Conservation (phyloP, 1,140 invertebrate species). For the Rhyzopertha dominica region DNA sequence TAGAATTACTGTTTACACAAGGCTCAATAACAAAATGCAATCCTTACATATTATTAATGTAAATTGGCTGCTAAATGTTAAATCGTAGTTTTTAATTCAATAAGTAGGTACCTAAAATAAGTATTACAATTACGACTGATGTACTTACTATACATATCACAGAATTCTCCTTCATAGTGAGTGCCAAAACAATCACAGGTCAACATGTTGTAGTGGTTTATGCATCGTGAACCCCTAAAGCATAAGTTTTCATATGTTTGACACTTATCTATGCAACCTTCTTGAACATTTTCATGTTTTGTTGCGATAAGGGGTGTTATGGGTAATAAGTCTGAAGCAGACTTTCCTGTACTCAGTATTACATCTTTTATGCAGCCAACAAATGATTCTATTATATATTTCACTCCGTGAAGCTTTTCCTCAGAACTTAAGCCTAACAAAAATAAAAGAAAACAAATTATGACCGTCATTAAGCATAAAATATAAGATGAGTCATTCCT, state of each 20-base stretch:
- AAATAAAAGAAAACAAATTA: too few species aligned
- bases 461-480: too few species aligned
- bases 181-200: constrained; percentile 90
- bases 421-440: constrained; percentile 74
- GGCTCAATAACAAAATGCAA: too few species aligned
- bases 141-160: constrained; percentile 83
- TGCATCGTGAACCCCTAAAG: constrained; percentile 75
- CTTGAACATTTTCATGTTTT: constrained; percentile 80
- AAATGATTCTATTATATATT: constrained; percentile 88
- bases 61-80: too few species aligned
- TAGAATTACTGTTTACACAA: too few species aligned
- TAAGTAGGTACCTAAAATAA: too few species aligned
- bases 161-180: constrained; percentile 82
- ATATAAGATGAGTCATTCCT: too few species aligned
- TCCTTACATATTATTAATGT: too few species aligned
- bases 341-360: constrained; percentile 75
- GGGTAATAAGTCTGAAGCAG: constrained; percentile 70
- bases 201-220: constrained; percentile 82
- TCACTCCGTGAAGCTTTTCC: constrained; percentile 78
- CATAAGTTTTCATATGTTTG: constrained; percentile 74
- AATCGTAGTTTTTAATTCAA: too few species aligned
- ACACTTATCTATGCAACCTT: constrained; percentile 78
- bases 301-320: constrained; percentile 76
- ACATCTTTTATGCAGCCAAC: constrained; percentile 86
- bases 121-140: neutral